Base-by-base conservation (phyloP, 2,888 invertebrate genomes). In the Cephus runcator region DNA sequence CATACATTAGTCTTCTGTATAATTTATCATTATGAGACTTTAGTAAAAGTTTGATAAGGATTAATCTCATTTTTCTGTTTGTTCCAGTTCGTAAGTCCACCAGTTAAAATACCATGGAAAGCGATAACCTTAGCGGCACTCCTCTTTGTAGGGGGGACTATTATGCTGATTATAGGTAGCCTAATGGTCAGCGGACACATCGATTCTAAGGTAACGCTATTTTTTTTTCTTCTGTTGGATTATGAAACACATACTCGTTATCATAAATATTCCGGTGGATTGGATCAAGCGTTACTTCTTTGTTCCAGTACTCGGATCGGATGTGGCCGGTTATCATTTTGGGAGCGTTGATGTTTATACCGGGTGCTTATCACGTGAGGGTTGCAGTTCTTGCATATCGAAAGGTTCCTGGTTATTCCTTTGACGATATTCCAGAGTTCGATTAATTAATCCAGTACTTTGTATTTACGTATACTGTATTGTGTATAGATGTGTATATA, bases 291-390 rank as follows among this genome's bases (percentile, higher is more conserved):
- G 56, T 23, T 56, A 56, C 0, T 56, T 56, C 78, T 85, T 79
- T 81, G 75, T 92, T 93, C 40, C 92, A 94, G 94, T 97, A 98
- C 92, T 94, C 95, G 3, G 97, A 98, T 91, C 93, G 97, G 81
- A 95, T 97, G 90, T 97, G 97, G 97, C 98, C 98, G 1, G 94
- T 98, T 91, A 94, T 98, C 82, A 95, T 98, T 84, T 92, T 98
- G 87, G 98, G 98, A 56, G 93, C 94, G 34, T 93, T 98, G 69
- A 97, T 98, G 97, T 97, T 98, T 88, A 95, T 98, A 83, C 98
- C 98, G 0, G 98, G 98, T 69, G 96, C 96, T 76, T 98, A 98
- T 92, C 98, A 98, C 90, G 95, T 97, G 75, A 94, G 97, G 85
- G 96, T 98, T 88, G 97, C 97, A 56, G 95, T 96, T 89, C 96